Percentiles rank a stretch among this genome's conserved stretches.
Conservation (phyloP, 2,113 vertebrate genomes). For the Zeus faber region DNA sequence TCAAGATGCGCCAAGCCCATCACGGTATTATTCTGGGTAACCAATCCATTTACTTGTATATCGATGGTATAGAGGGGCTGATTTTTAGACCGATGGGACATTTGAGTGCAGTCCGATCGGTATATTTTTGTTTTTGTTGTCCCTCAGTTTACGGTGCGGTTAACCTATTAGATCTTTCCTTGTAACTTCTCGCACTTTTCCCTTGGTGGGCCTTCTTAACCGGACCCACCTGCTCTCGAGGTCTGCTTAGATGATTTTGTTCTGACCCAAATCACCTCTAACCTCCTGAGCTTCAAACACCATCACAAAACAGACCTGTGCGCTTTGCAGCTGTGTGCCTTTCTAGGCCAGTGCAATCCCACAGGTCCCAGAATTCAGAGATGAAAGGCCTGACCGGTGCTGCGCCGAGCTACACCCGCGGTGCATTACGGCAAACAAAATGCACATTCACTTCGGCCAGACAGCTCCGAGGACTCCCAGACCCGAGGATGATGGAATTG, state of each 20-base stretch:
- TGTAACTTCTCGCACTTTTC: constrained; percentile 13
- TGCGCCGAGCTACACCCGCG: constrained; percentile 9
- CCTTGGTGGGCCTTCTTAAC: constrained; percentile 46
- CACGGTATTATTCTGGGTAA: too few species aligned
- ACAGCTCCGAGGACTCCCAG: constrained; percentile 50
- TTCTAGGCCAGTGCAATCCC: constrained; percentile 51
- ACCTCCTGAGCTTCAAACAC: constrained; percentile 64
- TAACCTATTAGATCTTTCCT: background rate
- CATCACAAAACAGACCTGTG: constrained; percentile 27
- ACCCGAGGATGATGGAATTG: constrained; percentile 32
- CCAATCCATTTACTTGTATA: too few species aligned
- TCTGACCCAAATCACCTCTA: constrained; percentile 60
- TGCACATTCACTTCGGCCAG: constrained; percentile 28
- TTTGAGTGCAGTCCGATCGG: too few species aligned
- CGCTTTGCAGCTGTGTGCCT: constrained; percentile 51
- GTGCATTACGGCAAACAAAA: constrained; percentile 19
- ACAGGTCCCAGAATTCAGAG: constrained; percentile 44
- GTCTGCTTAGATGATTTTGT: constrained; percentile 51
- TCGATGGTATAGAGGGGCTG: too few species aligned
- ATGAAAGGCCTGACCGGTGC: constrained; percentile 39
- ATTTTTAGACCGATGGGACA: too few species aligned
- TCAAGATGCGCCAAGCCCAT: too few species aligned
- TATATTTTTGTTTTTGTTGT: background rate
- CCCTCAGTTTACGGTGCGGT: background rate
- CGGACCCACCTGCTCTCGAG: constrained; percentile 62